A percentile compares a stretch with the other conserved stretches of the same genome.
These are phyloP conservation scores for Bembecia ichneumoniformis DNA, from an alignment of 2,888 invertebrate species.

Conservation along the genomic window DNA sequence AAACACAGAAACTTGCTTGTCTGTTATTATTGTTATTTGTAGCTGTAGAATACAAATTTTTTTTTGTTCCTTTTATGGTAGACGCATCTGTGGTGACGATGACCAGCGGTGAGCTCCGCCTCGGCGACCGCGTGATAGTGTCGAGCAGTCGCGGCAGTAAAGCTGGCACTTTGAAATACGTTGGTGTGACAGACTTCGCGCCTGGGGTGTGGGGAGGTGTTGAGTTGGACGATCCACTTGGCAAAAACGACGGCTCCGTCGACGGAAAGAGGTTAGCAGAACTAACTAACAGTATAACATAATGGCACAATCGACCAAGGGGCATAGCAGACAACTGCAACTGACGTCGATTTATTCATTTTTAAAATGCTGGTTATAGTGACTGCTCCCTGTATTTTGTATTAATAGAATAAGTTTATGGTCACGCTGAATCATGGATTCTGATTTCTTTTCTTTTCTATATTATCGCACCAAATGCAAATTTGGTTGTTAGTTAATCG, in stretches of 20 bases:
- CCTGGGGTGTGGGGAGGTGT: constrained; percentile 96
- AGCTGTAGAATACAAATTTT: neutral
- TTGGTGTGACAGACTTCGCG: constrained; percentile 93
- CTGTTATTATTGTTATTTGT: neutral
- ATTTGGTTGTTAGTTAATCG: no score
- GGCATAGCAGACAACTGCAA: no score
- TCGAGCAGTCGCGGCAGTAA: constrained; percentile 90
- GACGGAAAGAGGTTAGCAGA: constrained; percentile 84
- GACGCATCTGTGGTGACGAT: constrained; percentile 65
- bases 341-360: no score
- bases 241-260: constrained; percentile 97
- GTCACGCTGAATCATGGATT: no score
- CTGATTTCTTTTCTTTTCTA: no score
- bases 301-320: no score
- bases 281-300: no score
- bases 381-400: no score
- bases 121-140: constrained; percentile 94
- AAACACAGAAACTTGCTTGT: neutral
- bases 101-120: constrained; percentile 75
- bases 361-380: no score
- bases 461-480: no score
- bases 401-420: no score
- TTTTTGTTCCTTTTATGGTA: constrained; percentile 18
- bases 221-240: constrained; percentile 92
- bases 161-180: constrained; percentile 86